Percentiles rank a stretch among this genome's conserved stretches.
phyloP scores from a whole-genome alignment of 2,797 vertebrate genomes.

The Cheirogaleus major region DNA sequence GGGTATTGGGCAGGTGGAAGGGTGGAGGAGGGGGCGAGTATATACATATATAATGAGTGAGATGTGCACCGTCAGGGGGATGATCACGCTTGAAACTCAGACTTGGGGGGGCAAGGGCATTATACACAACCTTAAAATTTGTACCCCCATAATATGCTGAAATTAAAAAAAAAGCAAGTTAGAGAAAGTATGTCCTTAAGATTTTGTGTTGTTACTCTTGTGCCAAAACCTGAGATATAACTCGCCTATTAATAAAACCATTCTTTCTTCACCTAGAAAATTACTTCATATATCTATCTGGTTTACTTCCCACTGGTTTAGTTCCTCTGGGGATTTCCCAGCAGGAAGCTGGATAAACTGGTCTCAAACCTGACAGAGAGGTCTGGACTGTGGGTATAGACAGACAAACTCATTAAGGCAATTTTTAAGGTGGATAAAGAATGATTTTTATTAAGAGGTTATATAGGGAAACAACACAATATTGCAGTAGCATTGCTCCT shows the following conservation, averaged over 20 bases:
- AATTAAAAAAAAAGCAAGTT: background rate
- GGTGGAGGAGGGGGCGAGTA: too few species aligned
- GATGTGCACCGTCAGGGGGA: too few species aligned
- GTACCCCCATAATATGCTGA: too few species aligned
- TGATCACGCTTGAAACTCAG: too few species aligned
- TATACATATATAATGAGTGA: too few species aligned
- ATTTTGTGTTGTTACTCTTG: background rate
- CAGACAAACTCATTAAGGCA: background rate
- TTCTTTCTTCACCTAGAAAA: background rate
- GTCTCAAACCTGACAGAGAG: background rate
- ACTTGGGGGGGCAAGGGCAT: too few species aligned
- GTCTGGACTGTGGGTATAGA: background rate
- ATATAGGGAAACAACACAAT: background rate
- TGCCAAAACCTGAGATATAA: conserved; percentile 21
- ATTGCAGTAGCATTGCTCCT: background rate
- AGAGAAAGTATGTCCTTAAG: background rate
- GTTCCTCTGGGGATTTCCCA: background rate
- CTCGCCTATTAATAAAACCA: background rate
- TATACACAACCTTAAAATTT: too few species aligned
- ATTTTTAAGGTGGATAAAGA: background rate
- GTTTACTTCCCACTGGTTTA: background rate
- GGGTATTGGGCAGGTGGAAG: too few species aligned
- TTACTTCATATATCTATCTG: background rate
- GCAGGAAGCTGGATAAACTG: background rate
- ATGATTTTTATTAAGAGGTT: background rate